A percentile compares a stretch with the other conserved stretches of the same genome.
phyloP scores from a whole-genome alignment of 2,113 vertebrate genomes.

The rat (Rattus norvegicus) region GRCr8 NC_086032.1:99641501-99642000 shows the following conservation, averaged over 20 bases:
- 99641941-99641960: conserved; percentile 68
- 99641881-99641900: conserved; percentile 24
- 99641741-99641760: conserved; percentile 53
- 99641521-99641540: conserved; percentile 4
- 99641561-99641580: conserved; percentile 56
- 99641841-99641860: not conserved
- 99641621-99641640: not conserved
- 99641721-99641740: conserved; percentile 39
- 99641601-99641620: conserved; percentile 36
- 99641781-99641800: not conserved
- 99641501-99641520: conserved; percentile 59
- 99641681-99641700: conserved; percentile 15
- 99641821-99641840: conserved; percentile 22
- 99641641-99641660: not conserved
- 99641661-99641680: conserved; percentile 47
- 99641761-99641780: conserved; percentile 49
- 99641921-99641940: conserved; percentile 34
- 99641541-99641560: conserved; percentile 38
- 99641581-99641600: conserved; percentile 31
- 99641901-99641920: conserved; percentile 42
- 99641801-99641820: conserved; percentile 58
- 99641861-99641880: conserved; percentile 32
- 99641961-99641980: conserved; percentile 93
- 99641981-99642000: conserved; percentile 94
- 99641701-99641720: conserved; percentile 56